phyloP scores from a whole-genome alignment of 35 echinoderm and acorn worm species.

The Anneissia japonica region DNA sequence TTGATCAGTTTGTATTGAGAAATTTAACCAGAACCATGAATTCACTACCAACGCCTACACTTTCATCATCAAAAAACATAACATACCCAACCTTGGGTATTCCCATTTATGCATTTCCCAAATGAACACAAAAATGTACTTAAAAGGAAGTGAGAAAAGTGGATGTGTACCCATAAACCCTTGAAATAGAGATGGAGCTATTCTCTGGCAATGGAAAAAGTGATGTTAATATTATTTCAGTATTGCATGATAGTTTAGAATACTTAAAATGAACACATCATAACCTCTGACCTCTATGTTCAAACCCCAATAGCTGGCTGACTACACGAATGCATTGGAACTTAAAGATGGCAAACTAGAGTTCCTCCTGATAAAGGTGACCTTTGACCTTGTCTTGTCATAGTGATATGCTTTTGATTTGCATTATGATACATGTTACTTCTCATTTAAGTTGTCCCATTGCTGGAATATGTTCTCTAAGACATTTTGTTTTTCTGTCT shows the following conservation, averaged over 20 bases:
- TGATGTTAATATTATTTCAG: no score
- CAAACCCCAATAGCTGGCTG: conserved; percentile 48
- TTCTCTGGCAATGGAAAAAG: no score
- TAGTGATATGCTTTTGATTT: conserved; percentile 26
- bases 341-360: conserved; percentile 81
- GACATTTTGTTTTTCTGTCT: neutral
- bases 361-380: conserved; percentile 96
- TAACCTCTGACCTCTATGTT: neutral
- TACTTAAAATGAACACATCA: neutral
- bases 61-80: no score
- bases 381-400: conserved; percentile 6
- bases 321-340: conserved; percentile 74
- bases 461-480: neutral
- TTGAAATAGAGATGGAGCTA: no score
- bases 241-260: neutral
- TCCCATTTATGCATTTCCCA: no score
- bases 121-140: no score
- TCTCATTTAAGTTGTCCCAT: neutral
- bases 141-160: no score
- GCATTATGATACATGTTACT: conserved; percentile 8
- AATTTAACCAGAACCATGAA: no score
- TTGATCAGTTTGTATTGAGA: no score
- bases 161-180: no score
- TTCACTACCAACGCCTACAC: no score
- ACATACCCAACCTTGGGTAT: no score